Evolutionary conservation across 2,797 vertebrate species (phyloP).

Genomic region (Eutrigla gurnardus): DNA sequence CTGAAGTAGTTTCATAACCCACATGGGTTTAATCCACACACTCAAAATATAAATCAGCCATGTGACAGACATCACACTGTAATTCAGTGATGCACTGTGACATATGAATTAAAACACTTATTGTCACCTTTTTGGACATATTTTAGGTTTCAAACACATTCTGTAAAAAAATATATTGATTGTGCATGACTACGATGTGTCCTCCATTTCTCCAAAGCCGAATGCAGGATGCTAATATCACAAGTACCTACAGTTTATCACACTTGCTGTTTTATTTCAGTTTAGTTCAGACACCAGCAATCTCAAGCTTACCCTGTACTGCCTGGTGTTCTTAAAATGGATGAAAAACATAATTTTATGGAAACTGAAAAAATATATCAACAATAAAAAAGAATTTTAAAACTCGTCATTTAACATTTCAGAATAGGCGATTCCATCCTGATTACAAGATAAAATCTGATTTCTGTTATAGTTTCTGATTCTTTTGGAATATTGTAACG

Average conservation of each 20-base stretch:
- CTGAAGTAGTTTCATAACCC: slow-evolving; percentile 33
- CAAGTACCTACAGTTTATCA: slow-evolving; percentile 3
- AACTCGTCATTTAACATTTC: neutral
- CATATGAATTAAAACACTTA: neutral
- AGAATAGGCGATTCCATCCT: neutral
- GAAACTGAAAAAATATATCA: neutral
- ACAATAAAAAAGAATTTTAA: neutral
- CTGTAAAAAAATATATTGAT: neutral
- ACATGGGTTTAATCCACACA: slow-evolving; percentile 37
- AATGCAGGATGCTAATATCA: neutral
- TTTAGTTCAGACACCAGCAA: neutral
- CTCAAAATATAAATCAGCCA: slow-evolving; percentile 31
- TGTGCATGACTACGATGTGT: neutral
- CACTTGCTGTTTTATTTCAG: slow-evolving; percentile 5
- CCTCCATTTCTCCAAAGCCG: neutral
- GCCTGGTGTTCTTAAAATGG: neutral
- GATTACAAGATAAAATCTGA: neutral
- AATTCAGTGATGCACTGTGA: neutral
- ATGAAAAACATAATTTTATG: neutral
- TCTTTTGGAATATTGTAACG: too few relatives aligned
- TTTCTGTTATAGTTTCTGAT: too few relatives aligned
- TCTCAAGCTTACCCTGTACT: neutral
- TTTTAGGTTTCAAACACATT: neutral
- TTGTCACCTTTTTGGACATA: neutral
- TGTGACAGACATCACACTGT: slow-evolving; percentile 17